These are phyloP conservation scores for Montipora sp. DNA, from an alignment of 64 coral and sea anemone genomes.

Conservation along the genomic window DNA sequence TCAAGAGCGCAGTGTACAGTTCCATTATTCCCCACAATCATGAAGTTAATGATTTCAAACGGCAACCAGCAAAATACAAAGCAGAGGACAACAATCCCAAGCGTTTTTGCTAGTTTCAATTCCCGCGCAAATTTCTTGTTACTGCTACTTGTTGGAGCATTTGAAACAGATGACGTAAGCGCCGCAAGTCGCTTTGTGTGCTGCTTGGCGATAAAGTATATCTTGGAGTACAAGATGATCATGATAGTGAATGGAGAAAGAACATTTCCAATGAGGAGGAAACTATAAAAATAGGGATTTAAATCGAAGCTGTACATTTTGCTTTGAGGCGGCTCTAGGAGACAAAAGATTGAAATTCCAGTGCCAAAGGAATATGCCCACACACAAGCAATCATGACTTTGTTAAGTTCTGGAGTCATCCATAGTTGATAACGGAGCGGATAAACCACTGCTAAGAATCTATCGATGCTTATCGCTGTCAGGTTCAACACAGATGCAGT, in stretches of 20 bases:
- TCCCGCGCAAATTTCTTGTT: slow-evolving; percentile 68
- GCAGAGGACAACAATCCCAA: slow-evolving; percentile 82
- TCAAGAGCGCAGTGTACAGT: slow-evolving; percentile 67
- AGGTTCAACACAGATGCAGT: slow-evolving; percentile 87
- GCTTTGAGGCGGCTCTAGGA: slow-evolving; percentile 67
- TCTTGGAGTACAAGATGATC: slow-evolving; percentile 80
- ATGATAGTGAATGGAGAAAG: slow-evolving; percentile 75
- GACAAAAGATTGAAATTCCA: slow-evolving; percentile 57
- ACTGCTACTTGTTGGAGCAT: background rate
- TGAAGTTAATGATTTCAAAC: slow-evolving; percentile 83
- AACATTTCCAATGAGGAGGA: slow-evolving; percentile 79
- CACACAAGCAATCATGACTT: slow-evolving; percentile 49
- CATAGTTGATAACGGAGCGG: slow-evolving; percentile 70
- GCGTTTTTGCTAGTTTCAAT: slow-evolving; percentile 70
- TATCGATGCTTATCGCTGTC: slow-evolving; percentile 73
- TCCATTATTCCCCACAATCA: slow-evolving; percentile 66
- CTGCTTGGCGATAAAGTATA: slow-evolving; percentile 74
- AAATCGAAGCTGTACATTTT: slow-evolving; percentile 76
- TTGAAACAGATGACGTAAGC: background rate
- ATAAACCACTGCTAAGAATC: slow-evolving; percentile 83
- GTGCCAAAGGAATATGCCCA: slow-evolving; percentile 71
- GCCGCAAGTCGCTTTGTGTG: slow-evolving; percentile 71
- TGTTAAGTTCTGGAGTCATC: slow-evolving; percentile 37
- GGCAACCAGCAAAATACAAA: slow-evolving; percentile 93
- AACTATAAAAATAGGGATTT: slow-evolving; percentile 66